phyloP scores from a whole-genome alignment of 2,797 vertebrate species.

The Dermochelys coriacea region DNA sequence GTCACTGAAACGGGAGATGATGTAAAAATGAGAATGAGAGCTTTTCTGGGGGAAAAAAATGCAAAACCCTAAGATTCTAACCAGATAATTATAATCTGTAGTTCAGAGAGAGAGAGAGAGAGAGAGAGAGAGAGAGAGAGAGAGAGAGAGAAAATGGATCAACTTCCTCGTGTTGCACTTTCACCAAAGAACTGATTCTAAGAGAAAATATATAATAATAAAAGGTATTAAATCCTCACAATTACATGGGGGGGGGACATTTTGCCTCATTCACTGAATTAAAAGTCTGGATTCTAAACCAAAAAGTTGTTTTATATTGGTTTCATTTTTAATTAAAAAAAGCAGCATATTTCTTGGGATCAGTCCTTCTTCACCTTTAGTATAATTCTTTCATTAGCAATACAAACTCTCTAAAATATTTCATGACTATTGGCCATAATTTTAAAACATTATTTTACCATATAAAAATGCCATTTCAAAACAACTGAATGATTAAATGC shows the following conservation, averaged over 20 bases:
- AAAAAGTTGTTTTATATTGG: conserved; percentile 50
- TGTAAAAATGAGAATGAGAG: not conserved
- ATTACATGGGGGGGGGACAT: not conserved
- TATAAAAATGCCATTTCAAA: not conserved
- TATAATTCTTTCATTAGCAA: conserved; percentile 73
- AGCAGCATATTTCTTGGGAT: not conserved
- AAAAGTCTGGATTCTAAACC: conserved; percentile 58
- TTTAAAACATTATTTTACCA: conserved; percentile 37
- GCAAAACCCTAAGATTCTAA: conserved; percentile 16
- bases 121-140: no score
- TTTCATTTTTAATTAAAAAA: conserved; percentile 20
- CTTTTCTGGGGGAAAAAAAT: not conserved
- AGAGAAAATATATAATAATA: not conserved
- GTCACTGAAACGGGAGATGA: not conserved
- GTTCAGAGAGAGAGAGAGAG: not conserved
- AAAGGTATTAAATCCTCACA: not conserved
- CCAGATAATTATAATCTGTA: not conserved
- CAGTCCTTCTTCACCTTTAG: conserved; percentile 60
- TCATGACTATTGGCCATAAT: conserved; percentile 59
- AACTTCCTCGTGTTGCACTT: not conserved
- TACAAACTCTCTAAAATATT: conserved; percentile 58
- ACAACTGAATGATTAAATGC: not conserved
- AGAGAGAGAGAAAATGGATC: conserved; percentile 17
- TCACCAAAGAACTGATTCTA: conserved; percentile 48
- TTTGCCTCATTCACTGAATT: conserved; percentile 25